Base-by-base conservation (phyloP, 2,888 invertebrate species). In the Uropetala carovei region DNA sequence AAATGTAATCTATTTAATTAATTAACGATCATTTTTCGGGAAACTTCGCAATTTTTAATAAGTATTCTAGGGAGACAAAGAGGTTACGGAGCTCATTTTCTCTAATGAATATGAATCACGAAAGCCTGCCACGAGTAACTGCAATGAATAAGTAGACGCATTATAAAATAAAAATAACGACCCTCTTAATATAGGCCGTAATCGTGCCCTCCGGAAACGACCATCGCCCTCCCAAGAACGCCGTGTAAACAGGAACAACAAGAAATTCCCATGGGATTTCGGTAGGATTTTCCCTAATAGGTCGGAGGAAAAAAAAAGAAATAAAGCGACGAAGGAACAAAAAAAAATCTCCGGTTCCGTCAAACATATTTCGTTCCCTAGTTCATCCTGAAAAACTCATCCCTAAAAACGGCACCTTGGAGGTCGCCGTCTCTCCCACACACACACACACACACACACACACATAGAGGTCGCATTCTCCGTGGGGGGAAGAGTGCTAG, bases 101-200 rank as follows among this genome's bases (percentile, higher is more conserved):
- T 27, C 27, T 75, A 75, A 75, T 75, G 75, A 75, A 75, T 13
- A 18, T 13, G 75, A 75, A 75, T 75, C 75, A 75, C 75, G 75
- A 18, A 27, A 27, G 27, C 13, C 43, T 43, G 43, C 10, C 75
- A 11, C 22, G 22, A 75, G 27, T 75, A 27, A 75, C 75, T 27
- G 11, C 75, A 8, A 22, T n/a, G 68, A 13, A 75, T 22, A 75
- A 75, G 27, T 27, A n/a, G 75, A 75, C 75, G 75, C 22, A 75
- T 75, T 13, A 18, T 16, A 60, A 60, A 18, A 60, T 18, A 60
- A 60, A n/a, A 11, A 75, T 27, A 75, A 75, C 22, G 27, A 75
- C 22, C 7, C 4, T 13, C 27, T 14, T 75, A 75, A 75, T 75
- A 27, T 75, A 75, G 75, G 75, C 22, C 75, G 27, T 27, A 75